Percentiles rank a stretch among this genome's conserved stretches.
Conservation (phyloP, 2,888 invertebrate species). For the Lithophane leautieri region DNA sequence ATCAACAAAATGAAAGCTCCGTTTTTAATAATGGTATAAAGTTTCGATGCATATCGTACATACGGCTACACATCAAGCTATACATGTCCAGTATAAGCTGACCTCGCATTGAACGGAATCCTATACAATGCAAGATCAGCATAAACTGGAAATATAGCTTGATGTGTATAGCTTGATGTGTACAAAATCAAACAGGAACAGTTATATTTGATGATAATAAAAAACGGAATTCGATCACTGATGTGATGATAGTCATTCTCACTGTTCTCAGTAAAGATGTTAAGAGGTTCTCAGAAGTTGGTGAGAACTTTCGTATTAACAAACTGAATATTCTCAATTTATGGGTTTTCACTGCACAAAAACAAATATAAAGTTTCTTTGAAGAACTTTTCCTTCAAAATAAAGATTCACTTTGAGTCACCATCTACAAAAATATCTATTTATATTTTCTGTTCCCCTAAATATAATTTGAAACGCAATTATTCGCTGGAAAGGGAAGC, state of each 20-base stretch:
- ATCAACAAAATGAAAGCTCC: constrained; percentile 49
- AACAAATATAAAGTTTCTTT: neutral
- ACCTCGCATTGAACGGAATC: no score
- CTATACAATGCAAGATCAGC: no score
- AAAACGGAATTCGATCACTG: constrained; percentile 1
- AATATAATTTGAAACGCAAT: constrained; percentile 19
- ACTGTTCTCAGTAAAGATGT: no score
- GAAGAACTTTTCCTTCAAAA: neutral
- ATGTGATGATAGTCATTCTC: neutral
- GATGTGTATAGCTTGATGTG: no score
- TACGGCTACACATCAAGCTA: no score
- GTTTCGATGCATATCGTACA: constrained; percentile 47
- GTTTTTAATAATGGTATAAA: constrained; percentile 43
- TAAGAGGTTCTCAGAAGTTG: neutral
- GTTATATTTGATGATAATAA: constrained; percentile 20
- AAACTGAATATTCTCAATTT: no score
- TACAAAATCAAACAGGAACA: constrained; percentile 25
- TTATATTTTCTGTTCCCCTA: neutral
- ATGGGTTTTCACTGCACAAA: neutral
- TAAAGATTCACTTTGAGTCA: no score
- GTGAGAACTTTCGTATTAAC: neutral
- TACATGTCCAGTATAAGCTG: no score
- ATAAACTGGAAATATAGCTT: no score
- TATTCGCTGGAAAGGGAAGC: constrained; percentile 19
- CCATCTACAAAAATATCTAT: neutral